phyloP scores from a whole-genome alignment of 2,797 vertebrate species.

The Rallus crepitans region DNA sequence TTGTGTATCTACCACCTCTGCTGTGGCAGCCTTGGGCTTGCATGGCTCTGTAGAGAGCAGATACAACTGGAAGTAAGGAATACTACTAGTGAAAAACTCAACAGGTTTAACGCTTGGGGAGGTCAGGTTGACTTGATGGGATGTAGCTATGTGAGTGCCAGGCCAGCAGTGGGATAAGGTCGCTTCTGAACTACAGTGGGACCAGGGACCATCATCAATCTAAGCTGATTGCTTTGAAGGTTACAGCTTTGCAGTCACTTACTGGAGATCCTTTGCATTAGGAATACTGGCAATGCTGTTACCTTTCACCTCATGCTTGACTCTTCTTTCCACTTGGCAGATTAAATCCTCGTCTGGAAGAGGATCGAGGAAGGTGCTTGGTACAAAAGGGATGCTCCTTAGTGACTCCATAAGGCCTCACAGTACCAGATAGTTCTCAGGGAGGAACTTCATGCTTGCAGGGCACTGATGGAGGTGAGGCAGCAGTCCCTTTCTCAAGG shows the following conservation, averaged over 20 bases:
- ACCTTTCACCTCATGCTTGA: neutral
- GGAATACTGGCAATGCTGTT: accelerated
- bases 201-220: too few relatives aligned
- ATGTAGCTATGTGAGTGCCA: accelerated
- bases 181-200: neutral
- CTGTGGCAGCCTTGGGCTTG: neutral
- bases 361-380: neutral
- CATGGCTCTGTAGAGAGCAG: neutral
- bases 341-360: neutral
- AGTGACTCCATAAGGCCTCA: neutral
- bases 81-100: accelerated
- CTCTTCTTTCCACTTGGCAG: too few relatives aligned
- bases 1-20: accelerated
- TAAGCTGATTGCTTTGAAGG: neutral
- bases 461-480: neutral
- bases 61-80: neutral
- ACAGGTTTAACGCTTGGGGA: too few relatives aligned
- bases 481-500: neutral
- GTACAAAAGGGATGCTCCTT: neutral
- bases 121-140: neutral
- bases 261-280: neutral
- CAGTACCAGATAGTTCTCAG: accelerated
- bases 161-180: neutral
- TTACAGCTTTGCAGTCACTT: neutral
- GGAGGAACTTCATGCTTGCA: neutral